phyloP scores from a whole-genome alignment of 2,113 vertebrate species.

The Rhinolophus ferrumequinum region DNA sequence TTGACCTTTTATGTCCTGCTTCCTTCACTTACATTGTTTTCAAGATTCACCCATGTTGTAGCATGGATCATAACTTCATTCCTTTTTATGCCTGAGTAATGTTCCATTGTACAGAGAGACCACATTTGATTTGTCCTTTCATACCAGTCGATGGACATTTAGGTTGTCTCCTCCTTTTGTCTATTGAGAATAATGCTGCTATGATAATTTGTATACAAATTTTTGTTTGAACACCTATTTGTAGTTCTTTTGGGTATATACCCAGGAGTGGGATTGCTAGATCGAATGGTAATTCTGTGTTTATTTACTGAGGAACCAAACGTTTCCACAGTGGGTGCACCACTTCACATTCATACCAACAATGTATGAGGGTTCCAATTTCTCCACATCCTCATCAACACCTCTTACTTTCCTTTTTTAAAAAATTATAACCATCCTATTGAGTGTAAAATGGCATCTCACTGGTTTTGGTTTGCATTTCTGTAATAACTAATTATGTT shows the following conservation, averaged over 20 bases:
- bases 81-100: not conserved
- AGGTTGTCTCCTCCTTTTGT: not conserved
- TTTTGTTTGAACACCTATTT: not conserved
- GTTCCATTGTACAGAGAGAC: not conserved
- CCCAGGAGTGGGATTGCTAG: not conserved
- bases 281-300: not conserved
- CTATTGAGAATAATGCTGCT: not conserved
- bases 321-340: not conserved
- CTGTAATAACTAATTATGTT: not conserved
- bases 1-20: not conserved
- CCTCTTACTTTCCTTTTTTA: not conserved
- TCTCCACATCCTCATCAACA: not conserved
- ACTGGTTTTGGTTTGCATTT: not conserved
- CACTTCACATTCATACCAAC: not conserved
- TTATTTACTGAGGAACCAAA: not conserved
- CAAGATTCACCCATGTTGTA: not conserved
- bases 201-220: not conserved
- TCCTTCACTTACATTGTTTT: not conserved
- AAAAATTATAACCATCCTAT: not conserved
- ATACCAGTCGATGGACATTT: not conserved
- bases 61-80: not conserved
- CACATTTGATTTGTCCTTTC: too few species aligned
- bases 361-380: not conserved
- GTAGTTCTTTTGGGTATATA: not conserved
- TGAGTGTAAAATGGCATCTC: not conserved